Conservation (phyloP, 92 coral and sea anemone species). For the Palythoa caribaeorum region DNA sequence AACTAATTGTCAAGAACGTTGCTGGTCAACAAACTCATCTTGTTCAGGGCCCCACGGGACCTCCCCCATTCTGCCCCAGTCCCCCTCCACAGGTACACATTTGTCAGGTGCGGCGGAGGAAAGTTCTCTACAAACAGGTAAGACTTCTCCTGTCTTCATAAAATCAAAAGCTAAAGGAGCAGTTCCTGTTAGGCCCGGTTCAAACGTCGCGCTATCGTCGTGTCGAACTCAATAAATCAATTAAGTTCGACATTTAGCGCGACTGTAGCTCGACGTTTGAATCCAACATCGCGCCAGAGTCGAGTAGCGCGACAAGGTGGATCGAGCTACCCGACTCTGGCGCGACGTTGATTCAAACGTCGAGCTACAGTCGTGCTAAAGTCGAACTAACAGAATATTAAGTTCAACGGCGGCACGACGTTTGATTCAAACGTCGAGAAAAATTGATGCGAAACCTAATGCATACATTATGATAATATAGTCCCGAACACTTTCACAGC, state of each 20-base stretch:
- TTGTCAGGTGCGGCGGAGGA: neutral
- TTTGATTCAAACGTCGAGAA: slow-evolving; percentile 36
- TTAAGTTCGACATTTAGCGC: slow-evolving; percentile 18
- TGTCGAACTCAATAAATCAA: neutral
- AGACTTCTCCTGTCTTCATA: neutral
- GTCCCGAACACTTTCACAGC: slow-evolving; percentile 59
- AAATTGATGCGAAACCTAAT: slow-evolving; percentile 54
- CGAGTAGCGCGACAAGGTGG: slow-evolving; percentile 38
- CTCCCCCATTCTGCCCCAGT: slow-evolving; percentile 13
- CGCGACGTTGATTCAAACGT: slow-evolving; percentile 55
- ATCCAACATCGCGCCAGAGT: slow-evolving; percentile 45
- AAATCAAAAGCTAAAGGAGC: neutral
- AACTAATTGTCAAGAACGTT: neutral
- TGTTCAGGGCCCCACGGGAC: slow-evolving; percentile 25
- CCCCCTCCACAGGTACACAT: neutral
- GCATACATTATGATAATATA: slow-evolving; percentile 51
- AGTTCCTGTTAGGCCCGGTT: slow-evolving; percentile 10
- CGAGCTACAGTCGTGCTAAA: slow-evolving; percentile 27
- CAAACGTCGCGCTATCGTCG: neutral
- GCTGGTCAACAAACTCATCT: neutral
- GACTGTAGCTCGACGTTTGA: slow-evolving; percentile 9
- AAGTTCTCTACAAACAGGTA: neutral
- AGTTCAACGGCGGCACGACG: slow-evolving; percentile 44
- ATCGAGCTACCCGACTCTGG: slow-evolving; percentile 51
- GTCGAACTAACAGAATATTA: slow-evolving; percentile 45